Evolutionary conservation across 1,140 invertebrate species (phyloP).

Genomic region (Phthorimaea operculella): DNA sequence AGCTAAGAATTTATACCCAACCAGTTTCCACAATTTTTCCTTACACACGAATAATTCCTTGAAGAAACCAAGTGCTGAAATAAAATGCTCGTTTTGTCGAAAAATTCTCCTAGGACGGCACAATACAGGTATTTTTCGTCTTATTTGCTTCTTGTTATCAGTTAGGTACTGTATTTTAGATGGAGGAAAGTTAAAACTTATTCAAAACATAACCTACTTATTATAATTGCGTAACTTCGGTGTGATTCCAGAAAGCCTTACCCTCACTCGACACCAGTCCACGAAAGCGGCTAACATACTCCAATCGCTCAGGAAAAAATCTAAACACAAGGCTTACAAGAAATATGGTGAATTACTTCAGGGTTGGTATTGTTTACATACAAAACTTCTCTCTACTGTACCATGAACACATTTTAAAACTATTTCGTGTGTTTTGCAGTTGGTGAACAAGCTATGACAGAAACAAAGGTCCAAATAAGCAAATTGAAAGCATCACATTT

Average conservation of each 20-base stretch:
- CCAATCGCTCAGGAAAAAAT: conserved; percentile 46
- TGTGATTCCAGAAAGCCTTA: conserved; percentile 43
- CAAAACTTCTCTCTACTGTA: too few relatives aligned
- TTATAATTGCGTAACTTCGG: conserved; percentile 52
- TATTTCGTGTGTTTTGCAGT: conserved; percentile 59
- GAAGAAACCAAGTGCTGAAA: conserved; percentile 28
- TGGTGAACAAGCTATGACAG: conserved; percentile 68
- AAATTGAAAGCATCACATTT: conserved; percentile 73
- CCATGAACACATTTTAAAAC: too few relatives aligned
- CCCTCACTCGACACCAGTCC: conserved; percentile 47
- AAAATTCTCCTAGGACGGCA: conserved; percentile 41
- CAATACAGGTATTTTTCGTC: conserved; percentile 32
- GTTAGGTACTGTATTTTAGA: too few relatives aligned
- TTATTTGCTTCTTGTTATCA: neutral
- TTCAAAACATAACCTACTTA: conserved; percentile 39
- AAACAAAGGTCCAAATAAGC: conserved; percentile 72
- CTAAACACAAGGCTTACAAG: conserved; percentile 50
- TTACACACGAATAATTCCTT: conserved; percentile 30
- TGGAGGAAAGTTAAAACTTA: neutral
- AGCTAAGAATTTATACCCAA: conserved; percentile 50
- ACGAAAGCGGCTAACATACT: conserved; percentile 50
- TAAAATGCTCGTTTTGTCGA: conserved; percentile 58
- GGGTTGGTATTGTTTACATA: conserved; percentile 32
- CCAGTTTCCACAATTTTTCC: conserved; percentile 37
- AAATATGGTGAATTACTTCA: conserved; percentile 62